Conservation (phyloP, 30 jellyfish, hydroid and myxozoan species). For the Phacellophora camtschatica region DNA sequence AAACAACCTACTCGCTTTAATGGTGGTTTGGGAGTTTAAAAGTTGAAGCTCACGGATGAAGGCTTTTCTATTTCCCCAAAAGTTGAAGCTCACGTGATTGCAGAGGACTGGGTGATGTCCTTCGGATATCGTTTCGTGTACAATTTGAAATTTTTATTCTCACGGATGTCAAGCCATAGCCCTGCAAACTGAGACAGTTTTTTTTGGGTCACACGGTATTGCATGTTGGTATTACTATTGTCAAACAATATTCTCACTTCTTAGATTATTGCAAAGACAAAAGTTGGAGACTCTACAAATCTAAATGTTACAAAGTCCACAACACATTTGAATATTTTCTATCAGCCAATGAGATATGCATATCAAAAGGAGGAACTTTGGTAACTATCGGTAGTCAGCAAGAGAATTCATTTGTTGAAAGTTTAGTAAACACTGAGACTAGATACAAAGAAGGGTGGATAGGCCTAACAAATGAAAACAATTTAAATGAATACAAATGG, state of each 20-base stretch:
- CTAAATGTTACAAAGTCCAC: constrained; percentile 47
- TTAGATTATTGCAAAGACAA: constrained; percentile 23
- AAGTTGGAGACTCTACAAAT: constrained; percentile 33
- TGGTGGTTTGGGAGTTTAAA: no score
- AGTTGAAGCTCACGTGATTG: no score
- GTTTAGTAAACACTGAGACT: constrained; percentile 14
- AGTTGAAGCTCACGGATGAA: no score
- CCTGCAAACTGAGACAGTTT: no score
- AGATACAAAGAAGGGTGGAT: constrained; percentile 75
- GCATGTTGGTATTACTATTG: no score
- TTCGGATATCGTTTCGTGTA: no score
- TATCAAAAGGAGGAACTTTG: constrained; percentile 19
- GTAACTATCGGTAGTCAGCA: constrained; percentile 11
- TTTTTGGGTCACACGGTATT: no score
- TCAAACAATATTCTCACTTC: background rate
- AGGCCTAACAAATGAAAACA: constrained; percentile 12
- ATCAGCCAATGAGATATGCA: constrained; percentile 45
- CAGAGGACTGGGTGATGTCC: no score
- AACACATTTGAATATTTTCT: constrained; percentile 59
- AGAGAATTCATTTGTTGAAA: constrained; percentile 21
- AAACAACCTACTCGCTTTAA: no score
- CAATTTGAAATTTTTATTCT: no score
- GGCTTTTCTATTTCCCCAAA: no score
- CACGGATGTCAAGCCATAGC: no score
- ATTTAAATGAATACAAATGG: constrained; percentile 19